A percentile compares a stretch with the other conserved stretches of the same genome.
These are phyloP conservation scores for Toxostoma redivivum DNA, from an alignment of 2,113 vertebrate genomes.

Conservation along the genomic window DNA sequence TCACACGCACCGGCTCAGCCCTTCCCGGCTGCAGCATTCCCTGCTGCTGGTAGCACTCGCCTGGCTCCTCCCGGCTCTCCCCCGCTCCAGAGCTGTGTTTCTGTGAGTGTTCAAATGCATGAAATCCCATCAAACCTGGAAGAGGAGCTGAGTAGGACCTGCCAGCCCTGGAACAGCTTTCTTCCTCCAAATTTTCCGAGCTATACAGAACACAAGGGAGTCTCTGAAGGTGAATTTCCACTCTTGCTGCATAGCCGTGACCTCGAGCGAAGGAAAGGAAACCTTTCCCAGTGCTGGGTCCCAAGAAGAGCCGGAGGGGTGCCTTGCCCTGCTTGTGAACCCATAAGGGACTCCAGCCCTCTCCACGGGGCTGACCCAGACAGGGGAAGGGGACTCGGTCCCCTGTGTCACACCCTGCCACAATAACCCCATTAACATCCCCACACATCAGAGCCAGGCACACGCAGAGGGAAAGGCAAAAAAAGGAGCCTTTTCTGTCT, in stretches of 20 bases:
- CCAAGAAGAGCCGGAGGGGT: neutral
- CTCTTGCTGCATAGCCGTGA: neutral
- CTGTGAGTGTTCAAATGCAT: neutral
- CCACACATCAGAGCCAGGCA: neutral
- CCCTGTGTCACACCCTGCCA: neutral
- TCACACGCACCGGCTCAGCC: neutral
- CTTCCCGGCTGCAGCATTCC: neutral
- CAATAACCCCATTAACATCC: neutral
- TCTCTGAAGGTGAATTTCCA: conserved; percentile 10
- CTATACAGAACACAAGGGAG: neutral
- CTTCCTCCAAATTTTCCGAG: neutral
- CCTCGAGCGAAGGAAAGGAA: neutral
- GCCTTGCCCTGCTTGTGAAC: conserved; percentile 35
- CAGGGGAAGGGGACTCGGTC: neutral
- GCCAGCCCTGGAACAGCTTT: neutral
- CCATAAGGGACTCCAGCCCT: neutral
- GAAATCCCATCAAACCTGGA: neutral
- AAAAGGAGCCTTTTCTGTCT: conserved; percentile 19
- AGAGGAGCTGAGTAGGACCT: neutral
- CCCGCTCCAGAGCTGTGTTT: neutral
- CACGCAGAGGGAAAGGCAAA: neutral
- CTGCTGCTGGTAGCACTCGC: neutral
- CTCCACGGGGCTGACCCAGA: neutral
- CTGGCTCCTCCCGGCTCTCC: neutral
- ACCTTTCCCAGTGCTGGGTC: neutral